Base-by-base conservation (phyloP, 2,113 vertebrate genomes). In the Galemys pyrenaicus region DNA sequence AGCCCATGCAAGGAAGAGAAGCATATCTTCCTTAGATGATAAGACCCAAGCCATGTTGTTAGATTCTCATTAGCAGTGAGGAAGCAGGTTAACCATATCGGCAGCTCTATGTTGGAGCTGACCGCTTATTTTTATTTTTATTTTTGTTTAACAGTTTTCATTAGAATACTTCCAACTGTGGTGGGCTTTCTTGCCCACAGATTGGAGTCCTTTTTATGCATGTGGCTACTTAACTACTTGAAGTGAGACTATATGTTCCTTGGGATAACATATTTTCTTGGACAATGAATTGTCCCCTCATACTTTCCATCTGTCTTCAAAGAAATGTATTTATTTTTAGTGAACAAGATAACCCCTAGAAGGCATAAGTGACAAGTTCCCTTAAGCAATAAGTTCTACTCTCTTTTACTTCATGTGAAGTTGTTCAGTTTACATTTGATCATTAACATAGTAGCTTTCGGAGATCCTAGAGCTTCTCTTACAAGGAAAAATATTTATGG, bases 241-340 rank as follows among this genome's bases (percentile, higher is more conserved):
- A 92, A 84, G 95, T 95, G 90, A 73, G 88, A 96, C 93, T 84
- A 89, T 96, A 39, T 84, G 89, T 79, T 74, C 92, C 37, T 78
- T 79, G 65, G 89, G 94, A 30, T 49, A 84, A 39, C 28, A 9
- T 79, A 64, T 75, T 87, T 93, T 90, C 62, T 35, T 93, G 82
- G 68, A 90, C 90, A 96, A 94, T 88, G 88, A 96, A 92, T 96
- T 96, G 90, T 95, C 95, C 92, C 90, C 86, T 95, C 74, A 89
- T 85, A 35, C 92, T 94, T 96, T 74, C 94, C 95, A 96, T 94
- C 92, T 94, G 84, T 93, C 88, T 85, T 95, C 77, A 90, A 94
- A 73, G 82, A 95, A 91, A 82, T 94, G 73, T 74, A 73, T 87
- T 92, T 95, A 92, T 95, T 95, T 96, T 95, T 68, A 88, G 93